These are phyloP conservation scores for Desmophyllum pertusum DNA, from an alignment of 92 coral and sea anemone genomes.

Conservation along the genomic window DNA sequence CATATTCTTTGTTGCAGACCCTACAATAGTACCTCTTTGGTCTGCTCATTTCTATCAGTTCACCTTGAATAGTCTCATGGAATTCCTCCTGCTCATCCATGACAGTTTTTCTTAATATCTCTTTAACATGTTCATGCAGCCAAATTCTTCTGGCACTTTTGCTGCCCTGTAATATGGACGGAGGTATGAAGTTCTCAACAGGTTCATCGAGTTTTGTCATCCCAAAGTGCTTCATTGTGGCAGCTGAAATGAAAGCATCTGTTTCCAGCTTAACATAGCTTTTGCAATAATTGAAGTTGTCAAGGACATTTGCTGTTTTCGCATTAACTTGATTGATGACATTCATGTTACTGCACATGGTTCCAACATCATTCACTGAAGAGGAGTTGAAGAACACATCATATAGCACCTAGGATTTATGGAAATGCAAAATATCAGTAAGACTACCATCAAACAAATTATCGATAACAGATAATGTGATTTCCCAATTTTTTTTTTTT, in stretches of 20 bases:
- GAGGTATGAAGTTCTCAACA: slow-evolving; percentile 56
- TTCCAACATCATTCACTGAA: slow-evolving; percentile 69
- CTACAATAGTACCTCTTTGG: slow-evolving; percentile 41
- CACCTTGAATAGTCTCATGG: slow-evolving; percentile 13
- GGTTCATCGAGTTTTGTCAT: slow-evolving; percentile 36
- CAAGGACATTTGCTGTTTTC: slow-evolving; percentile 70
- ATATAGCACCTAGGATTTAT: slow-evolving; percentile 51
- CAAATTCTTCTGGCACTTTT: slow-evolving; percentile 38
- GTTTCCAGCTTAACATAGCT: slow-evolving; percentile 69
- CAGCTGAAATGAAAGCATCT: slow-evolving; percentile 61
- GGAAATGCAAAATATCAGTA: no score
- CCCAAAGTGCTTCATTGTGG: slow-evolving; percentile 55
- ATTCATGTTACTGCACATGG: slow-evolving; percentile 73
- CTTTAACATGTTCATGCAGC: slow-evolving; percentile 59
- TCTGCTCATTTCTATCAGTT: slow-evolving; percentile 9
- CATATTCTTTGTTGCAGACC: slow-evolving; percentile 55
- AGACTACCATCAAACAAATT: no score
- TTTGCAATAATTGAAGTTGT: slow-evolving; percentile 63
- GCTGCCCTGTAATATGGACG: slow-evolving; percentile 19
- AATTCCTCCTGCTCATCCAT: slow-evolving; percentile 39
- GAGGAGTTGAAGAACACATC: slow-evolving; percentile 20
- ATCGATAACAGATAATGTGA: no score
- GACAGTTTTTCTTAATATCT: slow-evolving; percentile 43
- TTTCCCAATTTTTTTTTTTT: no score
- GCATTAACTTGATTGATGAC: slow-evolving; percentile 60